Base-by-base conservation (phyloP, 2,888 invertebrate species). In the Diplolepis rosae region DNA sequence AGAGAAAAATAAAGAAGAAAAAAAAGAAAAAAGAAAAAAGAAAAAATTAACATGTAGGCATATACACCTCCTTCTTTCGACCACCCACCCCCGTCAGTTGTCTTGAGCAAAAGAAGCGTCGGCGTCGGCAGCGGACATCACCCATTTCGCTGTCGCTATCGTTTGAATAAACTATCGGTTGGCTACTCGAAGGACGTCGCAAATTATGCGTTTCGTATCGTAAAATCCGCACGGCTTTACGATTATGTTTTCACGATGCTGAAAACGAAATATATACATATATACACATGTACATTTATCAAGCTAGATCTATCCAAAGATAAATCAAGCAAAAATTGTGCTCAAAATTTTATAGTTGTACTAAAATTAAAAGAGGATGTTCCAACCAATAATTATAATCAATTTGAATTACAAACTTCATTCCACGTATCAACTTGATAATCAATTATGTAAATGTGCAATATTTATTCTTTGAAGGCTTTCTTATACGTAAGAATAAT, bases 101-200 rank as follows among this genome's bases (percentile, higher is more conserved):
- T 51, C 24, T 51, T 51, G 27, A 51, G 27, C 51, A 28, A 50
- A 24, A 48, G 45, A 18, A 48, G 7, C 15, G 45, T 48, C 45
- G 78, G 7, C 15, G 45, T 48, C 45, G 78, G 76, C 76, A 76
- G 72, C 78, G 74, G 74, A 74, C 74, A 71, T 76, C 69, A 76
- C 69, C 71, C 78, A 70, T 76, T 72, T 74, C 74, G 67, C 48
- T 48, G 48, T 48, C 73, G 61, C 72, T 71, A 68, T 75, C 70
- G 61, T 78, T 79, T 78, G 71, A 78, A 69, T 75, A 79, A 79
- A 79, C 76, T 79, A 72, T 73, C 73, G 70, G 68, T 70, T 73
- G 69, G 74, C 66, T 74, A 66, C 66, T 67, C 73, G 39, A 39
- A 70, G 35, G 72, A 73, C 73, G 69, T 79, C 76, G 76, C 78